A percentile compares a stretch with the other conserved stretches of the same genome.
phyloP scores from a whole-genome alignment of 2,888 invertebrate genomes.

The Cistogaster globosa region DNA sequence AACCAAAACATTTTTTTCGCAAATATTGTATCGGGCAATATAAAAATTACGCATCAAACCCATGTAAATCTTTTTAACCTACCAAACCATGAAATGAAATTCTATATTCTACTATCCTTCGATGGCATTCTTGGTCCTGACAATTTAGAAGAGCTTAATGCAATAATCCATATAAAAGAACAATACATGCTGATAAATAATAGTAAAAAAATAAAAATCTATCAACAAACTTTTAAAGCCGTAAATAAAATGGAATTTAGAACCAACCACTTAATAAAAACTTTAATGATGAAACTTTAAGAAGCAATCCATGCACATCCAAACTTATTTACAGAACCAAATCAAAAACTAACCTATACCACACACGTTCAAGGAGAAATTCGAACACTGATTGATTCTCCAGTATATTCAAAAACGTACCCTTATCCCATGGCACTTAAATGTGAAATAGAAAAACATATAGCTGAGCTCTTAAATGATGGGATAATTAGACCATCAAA shows the following conservation, averaged over 20 bases:
- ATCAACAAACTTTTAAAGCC: constrained; percentile 27
- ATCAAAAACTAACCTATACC: too few species aligned
- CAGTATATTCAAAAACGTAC: too few species aligned
- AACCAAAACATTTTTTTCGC: too few species aligned
- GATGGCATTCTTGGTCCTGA: constrained; percentile 27
- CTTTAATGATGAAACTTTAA: too few species aligned
- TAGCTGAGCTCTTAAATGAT: too few species aligned
- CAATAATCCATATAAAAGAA: constrained; percentile 26
- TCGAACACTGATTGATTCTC: too few species aligned
- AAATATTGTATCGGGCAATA: constrained; percentile 29
- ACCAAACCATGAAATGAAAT: constrained; percentile 32
- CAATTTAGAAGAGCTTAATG: constrained; percentile 23
- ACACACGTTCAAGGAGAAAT: too few species aligned
- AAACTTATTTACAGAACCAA: too few species aligned
- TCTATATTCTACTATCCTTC: constrained; percentile 25
- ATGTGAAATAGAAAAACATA: too few species aligned
- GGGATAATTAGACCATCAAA: too few species aligned
- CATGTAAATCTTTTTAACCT: constrained; percentile 8
- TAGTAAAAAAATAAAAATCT: constrained; percentile 26
- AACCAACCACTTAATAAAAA: constrained; percentile 12
- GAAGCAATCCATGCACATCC: too few species aligned
- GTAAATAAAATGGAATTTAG: constrained; percentile 38
- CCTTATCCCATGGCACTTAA: too few species aligned
- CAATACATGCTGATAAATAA: constrained; percentile 30
- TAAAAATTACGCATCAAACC: constrained; percentile 37